phyloP scores from a whole-genome alignment of 2,888 invertebrate genomes.

The Seira sanloemensis region DNA sequence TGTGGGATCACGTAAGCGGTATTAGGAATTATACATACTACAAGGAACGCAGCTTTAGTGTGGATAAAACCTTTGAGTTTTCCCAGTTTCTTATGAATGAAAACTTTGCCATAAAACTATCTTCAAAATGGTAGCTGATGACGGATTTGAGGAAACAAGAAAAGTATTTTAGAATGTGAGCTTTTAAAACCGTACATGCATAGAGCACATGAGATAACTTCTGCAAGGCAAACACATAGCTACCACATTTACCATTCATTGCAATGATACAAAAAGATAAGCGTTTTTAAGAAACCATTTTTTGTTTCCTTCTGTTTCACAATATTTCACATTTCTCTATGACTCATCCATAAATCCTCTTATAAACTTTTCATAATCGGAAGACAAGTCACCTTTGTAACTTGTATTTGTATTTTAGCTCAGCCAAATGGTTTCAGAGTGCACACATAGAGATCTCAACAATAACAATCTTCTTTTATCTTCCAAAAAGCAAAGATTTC shows the following conservation, averaged over 20 bases:
- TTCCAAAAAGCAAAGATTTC: neutral
- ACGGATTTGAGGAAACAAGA: neutral
- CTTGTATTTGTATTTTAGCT: neutral
- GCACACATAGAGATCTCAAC: neutral
- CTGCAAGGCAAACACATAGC: neutral
- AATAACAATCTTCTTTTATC: neutral
- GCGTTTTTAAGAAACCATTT: neutral
- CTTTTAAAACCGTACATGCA: neutral
- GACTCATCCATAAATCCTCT: constrained; percentile 61
- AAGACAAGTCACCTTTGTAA: constrained; percentile 20
- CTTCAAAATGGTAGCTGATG: constrained; percentile 1
- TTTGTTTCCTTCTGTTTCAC: neutral
- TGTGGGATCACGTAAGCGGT: neutral
- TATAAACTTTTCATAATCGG: constrained; percentile 19
- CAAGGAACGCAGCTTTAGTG: neutral
- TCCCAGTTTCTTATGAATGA: neutral
- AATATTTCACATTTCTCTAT: constrained; percentile 6
- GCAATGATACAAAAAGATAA: neutral
- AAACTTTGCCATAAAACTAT: neutral
- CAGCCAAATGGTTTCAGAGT: neutral
- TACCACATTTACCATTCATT: neutral
- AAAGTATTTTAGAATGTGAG: neutral
- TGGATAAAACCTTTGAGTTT: neutral
- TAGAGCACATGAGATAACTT: neutral
- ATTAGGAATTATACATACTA: neutral